Evolutionary conservation across 37 sponge, comb jelly and placozoan genomes (phyloP).

Genomic region (Bolinopsis microptera): DNA sequence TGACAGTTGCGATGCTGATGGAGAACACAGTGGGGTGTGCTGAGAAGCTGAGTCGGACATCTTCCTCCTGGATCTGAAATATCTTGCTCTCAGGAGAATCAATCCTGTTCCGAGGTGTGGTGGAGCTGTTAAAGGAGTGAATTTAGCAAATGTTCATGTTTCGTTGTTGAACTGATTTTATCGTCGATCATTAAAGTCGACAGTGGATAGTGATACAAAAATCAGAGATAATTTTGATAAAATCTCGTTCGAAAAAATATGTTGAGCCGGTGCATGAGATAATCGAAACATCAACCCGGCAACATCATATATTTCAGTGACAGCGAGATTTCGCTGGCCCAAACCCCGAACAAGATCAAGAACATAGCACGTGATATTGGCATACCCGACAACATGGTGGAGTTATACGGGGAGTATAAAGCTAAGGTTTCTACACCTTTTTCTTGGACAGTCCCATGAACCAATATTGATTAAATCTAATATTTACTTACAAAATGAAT

Average conservation of each 20-base stretch:
- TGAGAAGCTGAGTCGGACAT: background rate
- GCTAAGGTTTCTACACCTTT: no score
- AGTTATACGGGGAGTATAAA: constrained; percentile 84
- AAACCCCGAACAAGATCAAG: constrained; percentile 80
- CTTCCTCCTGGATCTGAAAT: constrained; percentile 73
- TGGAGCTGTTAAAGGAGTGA: no score
- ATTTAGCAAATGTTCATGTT: no score
- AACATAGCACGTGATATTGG: constrained; percentile 87
- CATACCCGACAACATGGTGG: constrained; percentile 80
- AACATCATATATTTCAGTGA: constrained; percentile 22
- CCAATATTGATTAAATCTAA: constrained; percentile 30
- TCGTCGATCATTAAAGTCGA: no score
- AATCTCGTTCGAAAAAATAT: no score
- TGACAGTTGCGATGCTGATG: constrained; percentile 99
- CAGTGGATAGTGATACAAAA: no score
- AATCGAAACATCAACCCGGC: no score
- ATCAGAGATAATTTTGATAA: no score
- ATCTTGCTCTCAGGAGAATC: constrained; percentile 74
- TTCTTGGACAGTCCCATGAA: constrained; percentile 77
- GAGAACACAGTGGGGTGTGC: constrained; percentile 81
- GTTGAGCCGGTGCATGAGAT: no score
- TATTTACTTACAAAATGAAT: background rate
- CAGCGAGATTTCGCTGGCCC: constrained; percentile 72
- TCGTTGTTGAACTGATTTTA: no score
- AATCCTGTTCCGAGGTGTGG: constrained; percentile 90